phyloP scores from a whole-genome alignment of 2,113 vertebrate species.

The Dasyornis broadbenti region DNA sequence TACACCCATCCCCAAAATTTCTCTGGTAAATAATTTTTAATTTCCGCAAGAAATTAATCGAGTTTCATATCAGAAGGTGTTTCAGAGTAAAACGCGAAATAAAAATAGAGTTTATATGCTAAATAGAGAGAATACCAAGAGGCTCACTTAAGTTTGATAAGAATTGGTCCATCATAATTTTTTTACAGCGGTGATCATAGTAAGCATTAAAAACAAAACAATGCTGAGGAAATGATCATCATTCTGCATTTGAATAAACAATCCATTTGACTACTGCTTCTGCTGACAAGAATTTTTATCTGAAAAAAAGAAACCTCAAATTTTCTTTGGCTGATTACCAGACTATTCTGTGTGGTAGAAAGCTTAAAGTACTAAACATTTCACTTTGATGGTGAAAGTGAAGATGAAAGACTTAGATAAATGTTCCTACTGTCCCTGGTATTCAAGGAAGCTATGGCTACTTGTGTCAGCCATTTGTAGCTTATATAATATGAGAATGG shows the following conservation, averaged over 20 bases:
- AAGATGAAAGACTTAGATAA: neutral
- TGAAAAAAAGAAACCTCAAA: neutral
- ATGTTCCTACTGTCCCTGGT: neutral
- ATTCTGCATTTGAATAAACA: neutral
- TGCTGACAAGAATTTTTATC: neutral
- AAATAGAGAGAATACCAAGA: neutral
- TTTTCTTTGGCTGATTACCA: neutral
- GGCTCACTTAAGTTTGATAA: neutral
- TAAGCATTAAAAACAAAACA: neutral
- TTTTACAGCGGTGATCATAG: neutral
- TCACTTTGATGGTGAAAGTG: neutral
- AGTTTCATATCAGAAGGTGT: neutral
- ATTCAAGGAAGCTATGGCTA: neutral
- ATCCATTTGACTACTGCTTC: neutral
- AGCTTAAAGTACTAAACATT: neutral
- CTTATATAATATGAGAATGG: neutral
- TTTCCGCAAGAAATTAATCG: neutral
- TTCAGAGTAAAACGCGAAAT: neutral
- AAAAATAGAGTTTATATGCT: neutral
- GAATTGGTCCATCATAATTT: neutral
- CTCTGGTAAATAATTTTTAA: neutral
- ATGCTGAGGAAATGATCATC: neutral
- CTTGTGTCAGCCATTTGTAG: neutral
- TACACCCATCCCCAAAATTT: neutral
- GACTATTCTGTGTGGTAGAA: neutral